Base-by-base conservation (phyloP, 1,140 invertebrate genomes). In the Lepidostoma basale region DNA sequence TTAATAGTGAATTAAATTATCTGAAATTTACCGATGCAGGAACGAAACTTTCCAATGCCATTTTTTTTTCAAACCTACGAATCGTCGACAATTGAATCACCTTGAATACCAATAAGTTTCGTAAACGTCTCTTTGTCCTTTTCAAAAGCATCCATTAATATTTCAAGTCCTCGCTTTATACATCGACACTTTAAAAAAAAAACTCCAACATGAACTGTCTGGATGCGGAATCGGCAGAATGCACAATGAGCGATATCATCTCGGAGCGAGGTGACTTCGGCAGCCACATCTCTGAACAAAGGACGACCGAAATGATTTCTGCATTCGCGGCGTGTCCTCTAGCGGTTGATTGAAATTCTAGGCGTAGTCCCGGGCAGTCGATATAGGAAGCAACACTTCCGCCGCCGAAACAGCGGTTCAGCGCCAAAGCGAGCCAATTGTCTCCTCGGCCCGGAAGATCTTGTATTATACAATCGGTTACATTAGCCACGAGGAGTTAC, bases 321-420 rank as follows among this genome's bases (percentile, higher is more conserved):
- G 62, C 23, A 64, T 64, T 64, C 45, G 6, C 45, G 39, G 1
- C 47, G 33, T 54, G 45, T 39, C 26, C 62, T 4, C 26, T 18
- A 16, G 26, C 25, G 40, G 42, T 28, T 67, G 39, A 67, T 60
- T 71, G 56, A 58, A 42, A 60, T 66, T 71, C 64, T 56, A 58
- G 16, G 30, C 64, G 62, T 59, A 70, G 40, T 71, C 14, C 25
- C 26, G 14, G 39, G 49, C 40, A 66, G 44, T 44, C 64, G 36
- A 64, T 63, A 67, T 67, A 71, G 69, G 69, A 71, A 71, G 54
- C 30, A 36, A 71, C 26, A 67, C 45, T 66, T 71, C 69, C 69
- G 69, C 47, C 39, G 59, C 64, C 64, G 64, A 71, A 71, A 71
- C 22, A 45, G n/a, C 52, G 40, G 49, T 25, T 59, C 47, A 26